These are phyloP conservation scores for Glyphotaelius pellucidus DNA, from an alignment of 2,888 invertebrate species.

Conservation along the genomic window DNA sequence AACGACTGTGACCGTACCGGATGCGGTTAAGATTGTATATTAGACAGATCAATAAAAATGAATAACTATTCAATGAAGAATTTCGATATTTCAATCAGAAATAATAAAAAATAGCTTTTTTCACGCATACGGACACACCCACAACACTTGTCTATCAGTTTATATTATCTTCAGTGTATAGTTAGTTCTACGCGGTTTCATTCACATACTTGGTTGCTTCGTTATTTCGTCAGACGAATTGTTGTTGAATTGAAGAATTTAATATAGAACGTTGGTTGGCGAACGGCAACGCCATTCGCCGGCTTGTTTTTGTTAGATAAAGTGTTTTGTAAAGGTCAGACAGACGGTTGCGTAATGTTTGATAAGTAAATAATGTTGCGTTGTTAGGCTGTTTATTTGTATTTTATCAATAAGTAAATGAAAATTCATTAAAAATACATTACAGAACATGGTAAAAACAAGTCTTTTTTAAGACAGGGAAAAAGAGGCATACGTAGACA, in stretches of 20 bases:
- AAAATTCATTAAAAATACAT: neutral
- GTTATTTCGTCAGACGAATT: neutral
- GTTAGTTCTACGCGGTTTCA: neutral
- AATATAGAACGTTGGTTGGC: neutral
- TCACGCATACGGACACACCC: neutral
- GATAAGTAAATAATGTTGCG: neutral
- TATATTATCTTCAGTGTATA: neutral
- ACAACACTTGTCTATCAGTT: neutral
- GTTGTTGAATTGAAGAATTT: neutral
- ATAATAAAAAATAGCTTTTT: neutral
- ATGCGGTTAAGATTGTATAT: no score
- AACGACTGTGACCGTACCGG: no score
- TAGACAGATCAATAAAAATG: no score
- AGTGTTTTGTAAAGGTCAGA: neutral
- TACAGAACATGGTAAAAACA: neutral
- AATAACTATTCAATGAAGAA: no score
- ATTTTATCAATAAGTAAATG: neutral
- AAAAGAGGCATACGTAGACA: no score
- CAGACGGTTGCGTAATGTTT: neutral
- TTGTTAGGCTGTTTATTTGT: neutral
- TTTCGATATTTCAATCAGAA: neutral
- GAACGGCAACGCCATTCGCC: no score
- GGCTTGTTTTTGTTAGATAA: neutral
- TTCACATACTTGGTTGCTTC: neutral
- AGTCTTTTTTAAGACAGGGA: no score